Evolutionary conservation across 1,140 invertebrate genomes (phyloP).

Genomic region (Cheumatopsyche charites): DNA sequence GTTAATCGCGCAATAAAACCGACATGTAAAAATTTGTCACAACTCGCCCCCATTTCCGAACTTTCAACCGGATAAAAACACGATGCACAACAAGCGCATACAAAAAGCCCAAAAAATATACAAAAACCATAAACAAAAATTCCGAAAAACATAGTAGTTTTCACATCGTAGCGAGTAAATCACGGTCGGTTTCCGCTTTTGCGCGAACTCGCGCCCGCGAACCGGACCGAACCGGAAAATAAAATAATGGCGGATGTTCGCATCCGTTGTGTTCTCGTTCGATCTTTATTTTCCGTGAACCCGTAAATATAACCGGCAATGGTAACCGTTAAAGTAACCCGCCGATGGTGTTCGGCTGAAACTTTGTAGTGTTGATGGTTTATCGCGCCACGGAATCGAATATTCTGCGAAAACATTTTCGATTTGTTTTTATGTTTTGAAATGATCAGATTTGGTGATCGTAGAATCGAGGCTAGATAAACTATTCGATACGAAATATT

Average conservation of each 20-base stretch:
- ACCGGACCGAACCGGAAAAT: conserved; percentile 12
- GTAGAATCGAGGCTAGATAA: no score
- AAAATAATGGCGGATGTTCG: conserved; percentile 13
- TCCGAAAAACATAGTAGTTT: background rate
- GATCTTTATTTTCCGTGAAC: conserved; percentile 17
- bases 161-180: background rate
- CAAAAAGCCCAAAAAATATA: background rate
- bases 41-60: no score
- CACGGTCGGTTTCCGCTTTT: background rate
- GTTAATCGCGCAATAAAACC: no score
- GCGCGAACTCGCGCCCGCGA: conserved; percentile 4
- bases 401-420: no score
- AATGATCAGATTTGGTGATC: no score
- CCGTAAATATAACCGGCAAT: background rate
- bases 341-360: background rate
- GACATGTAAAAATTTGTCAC: no score
- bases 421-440: no score
- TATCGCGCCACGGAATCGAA: no score
- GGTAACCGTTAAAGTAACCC: background rate
- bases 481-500: no score
- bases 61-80: no score
- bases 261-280: conserved; percentile 3
- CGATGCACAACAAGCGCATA: no score
- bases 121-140: conserved; percentile 1
- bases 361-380: no score